Percentiles rank a stretch among this genome's conserved stretches.
Conservation (phyloP, 2,888 invertebrate genomes). For the Calameuta idolon region DNA sequence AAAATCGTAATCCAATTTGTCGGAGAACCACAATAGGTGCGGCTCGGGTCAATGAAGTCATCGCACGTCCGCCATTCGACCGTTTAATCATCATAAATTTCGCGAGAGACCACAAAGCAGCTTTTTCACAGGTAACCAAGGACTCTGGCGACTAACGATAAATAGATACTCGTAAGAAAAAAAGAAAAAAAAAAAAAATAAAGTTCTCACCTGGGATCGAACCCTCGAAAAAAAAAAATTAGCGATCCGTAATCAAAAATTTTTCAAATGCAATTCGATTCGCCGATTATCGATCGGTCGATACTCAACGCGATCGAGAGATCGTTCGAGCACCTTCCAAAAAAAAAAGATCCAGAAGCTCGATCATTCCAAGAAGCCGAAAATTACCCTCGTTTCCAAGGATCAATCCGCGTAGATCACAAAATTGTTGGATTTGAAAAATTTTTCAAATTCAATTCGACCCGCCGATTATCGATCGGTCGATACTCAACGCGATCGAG, state of each 20-base stretch:
- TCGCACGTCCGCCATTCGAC: constrained; percentile 36
- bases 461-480: too few species aligned
- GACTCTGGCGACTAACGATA: too few species aligned
- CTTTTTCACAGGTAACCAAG: constrained; percentile 29
- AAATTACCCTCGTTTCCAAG: constrained; percentile 9
- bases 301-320: not conserved
- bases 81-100: constrained; percentile 67
- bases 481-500: not conserved
- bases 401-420: too few species aligned
- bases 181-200: too few species aligned
- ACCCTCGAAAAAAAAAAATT: too few species aligned
- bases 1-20: constrained; percentile 62
- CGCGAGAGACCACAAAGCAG: constrained; percentile 60
- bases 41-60: constrained; percentile 56
- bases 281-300: not conserved
- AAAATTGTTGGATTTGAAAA: too few species aligned
- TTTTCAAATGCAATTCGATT: too few species aligned
- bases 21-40: constrained; percentile 43
- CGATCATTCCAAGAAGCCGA: constrained; percentile 12
- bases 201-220: too few species aligned
- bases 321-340: not conserved
- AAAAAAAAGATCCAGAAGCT: not conserved
- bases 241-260: too few species aligned
- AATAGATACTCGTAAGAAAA: too few species aligned
- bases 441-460: too few species aligned